Conservation (phyloP, 2,797 vertebrate genomes). For the Sus cebifrons region DNA sequence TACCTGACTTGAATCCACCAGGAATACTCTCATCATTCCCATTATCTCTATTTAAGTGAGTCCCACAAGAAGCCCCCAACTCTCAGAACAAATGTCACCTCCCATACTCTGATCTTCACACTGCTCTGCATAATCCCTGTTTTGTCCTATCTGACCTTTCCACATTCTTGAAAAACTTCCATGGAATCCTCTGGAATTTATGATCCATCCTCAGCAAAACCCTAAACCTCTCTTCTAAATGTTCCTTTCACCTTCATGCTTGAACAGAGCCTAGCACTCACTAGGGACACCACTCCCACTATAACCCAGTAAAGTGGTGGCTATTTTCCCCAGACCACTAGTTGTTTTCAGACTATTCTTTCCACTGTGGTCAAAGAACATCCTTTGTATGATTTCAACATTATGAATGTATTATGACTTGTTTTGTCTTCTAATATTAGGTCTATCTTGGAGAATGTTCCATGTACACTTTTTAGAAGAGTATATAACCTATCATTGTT, state of each 20-base stretch:
- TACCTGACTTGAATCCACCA: conserved; percentile 50
- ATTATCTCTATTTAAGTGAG: conserved; percentile 18
- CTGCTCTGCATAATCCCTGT: conserved; percentile 35
- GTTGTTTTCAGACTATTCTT: conserved; percentile 19
- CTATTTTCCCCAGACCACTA: conserved; percentile 3
- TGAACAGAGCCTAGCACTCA: background rate
- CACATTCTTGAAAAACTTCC: conserved; percentile 40
- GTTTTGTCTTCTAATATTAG: background rate
- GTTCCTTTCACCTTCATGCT: background rate
- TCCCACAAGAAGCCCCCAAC: background rate
- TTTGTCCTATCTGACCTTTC: conserved; percentile 23
- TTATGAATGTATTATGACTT: background rate
- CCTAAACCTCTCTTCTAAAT: background rate
- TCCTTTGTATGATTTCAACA: conserved; percentile 23
- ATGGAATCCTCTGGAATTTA: conserved; percentile 50
- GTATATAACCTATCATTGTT: background rate
- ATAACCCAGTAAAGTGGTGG: conserved; percentile 13
- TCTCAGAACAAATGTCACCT: background rate
- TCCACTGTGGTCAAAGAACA: background rate
- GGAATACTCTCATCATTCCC: background rate
- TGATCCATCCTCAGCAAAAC: background rate
- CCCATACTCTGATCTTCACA: background rate
- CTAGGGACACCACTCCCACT: background rate
- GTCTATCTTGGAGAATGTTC: conserved; percentile 19
- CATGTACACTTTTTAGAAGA: conserved; percentile 27